Percentiles rank a stretch among this genome's conserved stretches.
Conservation (phyloP, 2,797 vertebrate species). For the Spinus pinus region DNA sequence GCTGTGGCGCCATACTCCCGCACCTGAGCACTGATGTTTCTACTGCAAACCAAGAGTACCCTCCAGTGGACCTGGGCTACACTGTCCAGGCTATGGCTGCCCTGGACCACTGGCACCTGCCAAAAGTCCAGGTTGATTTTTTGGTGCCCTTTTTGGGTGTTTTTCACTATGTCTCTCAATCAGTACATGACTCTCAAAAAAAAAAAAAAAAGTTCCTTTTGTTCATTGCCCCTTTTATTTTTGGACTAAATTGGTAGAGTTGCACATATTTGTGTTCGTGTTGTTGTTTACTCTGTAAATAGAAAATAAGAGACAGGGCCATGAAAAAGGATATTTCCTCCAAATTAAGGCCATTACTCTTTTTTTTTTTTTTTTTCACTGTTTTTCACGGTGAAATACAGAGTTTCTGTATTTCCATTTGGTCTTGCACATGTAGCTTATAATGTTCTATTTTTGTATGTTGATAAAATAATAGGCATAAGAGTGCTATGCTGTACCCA, state of each 20-base stretch:
- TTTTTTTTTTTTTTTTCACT: neutral
- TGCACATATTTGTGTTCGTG: neutral
- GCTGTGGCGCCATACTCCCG: neutral
- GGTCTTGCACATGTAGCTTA: neutral
- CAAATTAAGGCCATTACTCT: neutral
- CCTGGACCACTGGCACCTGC: too few species aligned
- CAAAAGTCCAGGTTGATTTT: neutral
- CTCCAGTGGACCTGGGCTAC: neutral
- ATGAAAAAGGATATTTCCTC: neutral
- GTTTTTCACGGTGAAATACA: neutral
- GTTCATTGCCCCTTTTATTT: neutral
- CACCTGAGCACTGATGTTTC: rapidly evolving
- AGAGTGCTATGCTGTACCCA: neutral
- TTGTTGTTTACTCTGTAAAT: neutral
- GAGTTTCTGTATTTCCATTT: neutral
- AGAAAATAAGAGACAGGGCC: neutral
- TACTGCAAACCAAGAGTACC: neutral
- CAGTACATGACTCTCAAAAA: neutral
- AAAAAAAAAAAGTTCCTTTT: neutral
- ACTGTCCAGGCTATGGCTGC: neutral
- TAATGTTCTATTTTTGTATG: neutral
- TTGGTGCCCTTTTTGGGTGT: neutral
- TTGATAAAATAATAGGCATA: neutral
- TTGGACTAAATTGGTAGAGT: neutral
- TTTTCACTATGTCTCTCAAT: neutral